A percentile compares a stretch with the other conserved stretches of the same genome.
Evolutionary conservation across 2,888 invertebrate genomes (phyloP).

Genomic region (Troides helena): DNA sequence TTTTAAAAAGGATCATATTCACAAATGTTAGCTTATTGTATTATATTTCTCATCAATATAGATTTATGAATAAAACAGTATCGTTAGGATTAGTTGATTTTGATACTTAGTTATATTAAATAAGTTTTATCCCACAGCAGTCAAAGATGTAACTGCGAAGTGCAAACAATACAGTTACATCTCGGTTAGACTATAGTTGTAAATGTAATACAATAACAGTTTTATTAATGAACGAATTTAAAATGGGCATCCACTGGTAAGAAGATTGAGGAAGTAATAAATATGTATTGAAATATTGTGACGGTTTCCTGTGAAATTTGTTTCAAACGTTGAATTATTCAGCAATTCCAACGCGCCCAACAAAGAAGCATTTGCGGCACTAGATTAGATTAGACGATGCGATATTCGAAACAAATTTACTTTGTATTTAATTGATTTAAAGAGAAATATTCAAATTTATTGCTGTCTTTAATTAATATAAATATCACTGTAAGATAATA

Average conservation of each 20-base stretch:
- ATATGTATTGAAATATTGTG: constrained; percentile 1
- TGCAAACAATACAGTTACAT: too few species aligned
- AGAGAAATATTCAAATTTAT: too few species aligned
- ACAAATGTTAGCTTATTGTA: too few species aligned
- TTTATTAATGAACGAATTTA: neutral
- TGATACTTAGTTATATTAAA: too few species aligned
- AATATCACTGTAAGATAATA: too few species aligned
- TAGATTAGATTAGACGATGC: constrained; percentile 6
- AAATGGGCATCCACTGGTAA: neutral
- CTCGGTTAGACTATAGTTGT: neutral
- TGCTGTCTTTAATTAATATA: too few species aligned
- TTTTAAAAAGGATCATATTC: too few species aligned
- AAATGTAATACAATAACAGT: neutral
- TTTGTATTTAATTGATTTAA: neutral
- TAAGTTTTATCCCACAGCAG: too few species aligned
- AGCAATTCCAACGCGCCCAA: constrained; percentile 8
- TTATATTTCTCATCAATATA: too few species aligned
- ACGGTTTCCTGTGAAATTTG: constrained; percentile 4
- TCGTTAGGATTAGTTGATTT: too few species aligned
- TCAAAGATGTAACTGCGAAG: too few species aligned
- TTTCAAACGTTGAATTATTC: constrained; percentile 17
- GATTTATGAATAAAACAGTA: too few species aligned
- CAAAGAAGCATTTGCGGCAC: constrained; percentile 6
- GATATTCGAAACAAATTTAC: neutral
- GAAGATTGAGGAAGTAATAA: constrained; percentile 5